Conservation (phyloP, 2,888 invertebrate genomes). For the Mesoligia furuncula region DNA sequence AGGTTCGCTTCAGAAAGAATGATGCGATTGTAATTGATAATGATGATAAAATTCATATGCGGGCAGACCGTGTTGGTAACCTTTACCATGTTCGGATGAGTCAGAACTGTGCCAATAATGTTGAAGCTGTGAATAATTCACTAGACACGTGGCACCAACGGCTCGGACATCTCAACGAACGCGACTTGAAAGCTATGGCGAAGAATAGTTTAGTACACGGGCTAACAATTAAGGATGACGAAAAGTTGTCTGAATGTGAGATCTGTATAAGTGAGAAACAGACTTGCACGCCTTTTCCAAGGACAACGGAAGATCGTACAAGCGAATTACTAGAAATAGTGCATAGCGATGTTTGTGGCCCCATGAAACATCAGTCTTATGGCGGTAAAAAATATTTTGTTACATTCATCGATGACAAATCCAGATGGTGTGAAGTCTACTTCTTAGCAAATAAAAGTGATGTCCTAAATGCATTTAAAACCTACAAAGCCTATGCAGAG, state of each 20-base stretch:
- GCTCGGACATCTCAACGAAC: background rate
- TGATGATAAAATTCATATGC: background rate
- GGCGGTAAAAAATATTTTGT: no score
- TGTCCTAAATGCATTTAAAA: background rate
- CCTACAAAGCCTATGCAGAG: background rate
- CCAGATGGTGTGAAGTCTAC: no score
- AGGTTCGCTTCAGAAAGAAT: conserved; percentile 8
- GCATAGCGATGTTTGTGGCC: no score
- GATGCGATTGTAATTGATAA: conserved; percentile 18
- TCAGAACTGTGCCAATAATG: no score
- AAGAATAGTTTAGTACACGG: background rate
- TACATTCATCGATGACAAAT: no score
- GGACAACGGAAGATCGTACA: no score
- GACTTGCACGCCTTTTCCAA: background rate
- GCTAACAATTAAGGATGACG: background rate
- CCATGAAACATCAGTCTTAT: no score
- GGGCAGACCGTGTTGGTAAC: conserved; percentile 3
- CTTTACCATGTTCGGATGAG: background rate
- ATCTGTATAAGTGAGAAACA: background rate
- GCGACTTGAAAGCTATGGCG: no score
- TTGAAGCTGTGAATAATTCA: no score
- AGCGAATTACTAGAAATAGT: no score
- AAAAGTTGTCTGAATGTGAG: no score
- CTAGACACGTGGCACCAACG: background rate
- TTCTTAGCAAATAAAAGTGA: background rate